phyloP scores from a whole-genome alignment of 2,113 vertebrate species.

The Ictalurus furcatus region DNA sequence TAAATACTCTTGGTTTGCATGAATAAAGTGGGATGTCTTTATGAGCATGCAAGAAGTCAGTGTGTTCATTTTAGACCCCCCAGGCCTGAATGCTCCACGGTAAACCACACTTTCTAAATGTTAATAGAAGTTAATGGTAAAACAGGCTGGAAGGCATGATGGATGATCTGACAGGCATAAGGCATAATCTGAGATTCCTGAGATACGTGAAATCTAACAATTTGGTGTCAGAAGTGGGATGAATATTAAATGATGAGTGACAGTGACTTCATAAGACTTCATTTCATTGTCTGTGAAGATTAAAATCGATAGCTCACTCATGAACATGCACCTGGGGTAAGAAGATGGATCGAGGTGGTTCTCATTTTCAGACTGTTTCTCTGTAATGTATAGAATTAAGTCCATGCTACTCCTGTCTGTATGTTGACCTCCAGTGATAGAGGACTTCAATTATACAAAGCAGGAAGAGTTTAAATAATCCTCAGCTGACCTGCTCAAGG shows the following conservation, averaged over 20 bases:
- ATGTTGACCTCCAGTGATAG: not conserved
- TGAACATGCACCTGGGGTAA: not conserved
- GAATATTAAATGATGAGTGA: constrained; percentile 1
- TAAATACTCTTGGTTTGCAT: no score
- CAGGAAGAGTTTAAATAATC: not conserved
- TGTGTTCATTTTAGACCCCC: no score
- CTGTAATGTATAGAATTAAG: not conserved
- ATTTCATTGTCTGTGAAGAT: not conserved
- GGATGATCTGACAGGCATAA: no score
- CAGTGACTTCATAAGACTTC: not conserved
- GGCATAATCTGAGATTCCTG: no score
- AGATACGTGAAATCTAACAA: no score
- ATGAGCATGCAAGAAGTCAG: no score
- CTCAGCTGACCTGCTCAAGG: not conserved
- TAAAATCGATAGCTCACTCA: constrained; percentile 22
- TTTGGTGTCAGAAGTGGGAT: not conserved
- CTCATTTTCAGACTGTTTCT: not conserved
- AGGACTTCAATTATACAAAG: not conserved
- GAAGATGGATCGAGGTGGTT: not conserved
- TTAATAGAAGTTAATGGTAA: no score
- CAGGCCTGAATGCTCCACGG: no score
- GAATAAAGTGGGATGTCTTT: no score
- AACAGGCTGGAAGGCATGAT: no score
- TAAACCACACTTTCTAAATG: no score
- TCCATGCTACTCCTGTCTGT: not conserved